Evolutionary conservation across 2,113 vertebrate species (phyloP).

Genomic region (Rhizomys pruinosus): DNA sequence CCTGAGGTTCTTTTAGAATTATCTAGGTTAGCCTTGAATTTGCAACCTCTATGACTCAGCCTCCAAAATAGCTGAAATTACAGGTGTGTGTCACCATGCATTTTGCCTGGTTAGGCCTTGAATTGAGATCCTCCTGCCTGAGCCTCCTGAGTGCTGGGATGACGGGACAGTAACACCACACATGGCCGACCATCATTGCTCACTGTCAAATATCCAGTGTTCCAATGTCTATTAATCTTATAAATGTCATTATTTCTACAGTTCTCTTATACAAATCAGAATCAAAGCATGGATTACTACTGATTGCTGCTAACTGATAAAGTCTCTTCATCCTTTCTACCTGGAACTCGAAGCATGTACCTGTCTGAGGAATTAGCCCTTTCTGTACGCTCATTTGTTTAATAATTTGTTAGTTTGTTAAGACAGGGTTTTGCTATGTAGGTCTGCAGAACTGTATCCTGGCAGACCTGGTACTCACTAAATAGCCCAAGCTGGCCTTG

Average conservation of each 20-base stretch:
- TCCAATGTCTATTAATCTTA: slow-evolving; percentile 5
- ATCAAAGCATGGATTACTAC: not conserved
- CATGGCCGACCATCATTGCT: not conserved
- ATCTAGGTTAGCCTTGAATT: not conserved
- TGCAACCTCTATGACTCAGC: not conserved
- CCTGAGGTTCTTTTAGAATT: not conserved
- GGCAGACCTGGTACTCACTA: not conserved
- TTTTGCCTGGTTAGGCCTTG: not conserved
- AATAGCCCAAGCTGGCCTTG: not conserved
- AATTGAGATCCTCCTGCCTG: not conserved
- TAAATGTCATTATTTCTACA: not conserved
- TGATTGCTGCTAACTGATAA: not conserved
- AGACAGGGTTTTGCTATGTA: not conserved
- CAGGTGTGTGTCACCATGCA: not conserved
- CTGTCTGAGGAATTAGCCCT: not conserved
- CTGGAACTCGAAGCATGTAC: not conserved
- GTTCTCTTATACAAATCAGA: not conserved
- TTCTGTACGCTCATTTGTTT: not conserved
- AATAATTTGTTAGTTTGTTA: not conserved
- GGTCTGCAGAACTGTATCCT: not conserved
- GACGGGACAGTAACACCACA: not conserved
- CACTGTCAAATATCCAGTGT: not conserved
- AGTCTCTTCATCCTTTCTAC: not conserved
- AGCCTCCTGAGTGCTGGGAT: not conserved
- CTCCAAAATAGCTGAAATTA: not conserved